Conservation (phyloP, 2,113 vertebrate species). For the Xenotilapia longispinis region DNA sequence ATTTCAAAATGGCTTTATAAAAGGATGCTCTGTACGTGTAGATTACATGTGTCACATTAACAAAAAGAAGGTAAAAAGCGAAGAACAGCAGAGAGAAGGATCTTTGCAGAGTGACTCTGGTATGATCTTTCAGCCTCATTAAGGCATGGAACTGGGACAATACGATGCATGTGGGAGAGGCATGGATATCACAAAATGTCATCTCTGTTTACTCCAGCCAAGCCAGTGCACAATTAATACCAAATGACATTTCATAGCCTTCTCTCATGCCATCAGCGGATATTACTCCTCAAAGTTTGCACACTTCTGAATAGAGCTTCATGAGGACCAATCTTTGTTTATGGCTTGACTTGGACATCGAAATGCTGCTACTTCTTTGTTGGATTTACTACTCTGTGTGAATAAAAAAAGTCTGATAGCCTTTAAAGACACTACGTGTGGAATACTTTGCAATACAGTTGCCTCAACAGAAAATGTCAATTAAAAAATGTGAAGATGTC, state of each 20-base stretch:
- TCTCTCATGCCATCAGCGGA: constrained; percentile 33
- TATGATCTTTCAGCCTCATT: constrained; percentile 25
- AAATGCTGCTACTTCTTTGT: not conserved
- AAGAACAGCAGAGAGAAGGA: not conserved
- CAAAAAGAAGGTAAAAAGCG: not conserved
- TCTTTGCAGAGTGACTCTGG: not conserved
- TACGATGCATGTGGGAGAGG: not conserved
- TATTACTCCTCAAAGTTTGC: constrained; percentile 49
- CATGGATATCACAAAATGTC: constrained; percentile 51
- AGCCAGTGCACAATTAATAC: constrained; percentile 57
- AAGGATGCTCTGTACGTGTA: not conserved
- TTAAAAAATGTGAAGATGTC: not conserved
- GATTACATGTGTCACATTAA: not conserved
- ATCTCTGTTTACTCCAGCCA: constrained; percentile 57
- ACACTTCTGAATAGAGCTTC: not conserved
- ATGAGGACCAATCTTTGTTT: constrained; percentile 11
- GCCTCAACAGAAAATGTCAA: not conserved
- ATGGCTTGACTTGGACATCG: not conserved
- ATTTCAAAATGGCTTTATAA: not conserved
- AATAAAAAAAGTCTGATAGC: not conserved
- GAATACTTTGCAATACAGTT: not conserved
- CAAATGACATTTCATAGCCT: constrained; percentile 57
- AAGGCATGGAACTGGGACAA: constrained; percentile 20
- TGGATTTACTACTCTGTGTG: not conserved
- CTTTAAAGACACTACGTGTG: not conserved